Conservation (phyloP, 2,888 invertebrate genomes). For the Auanema freiburgensis region DNA sequence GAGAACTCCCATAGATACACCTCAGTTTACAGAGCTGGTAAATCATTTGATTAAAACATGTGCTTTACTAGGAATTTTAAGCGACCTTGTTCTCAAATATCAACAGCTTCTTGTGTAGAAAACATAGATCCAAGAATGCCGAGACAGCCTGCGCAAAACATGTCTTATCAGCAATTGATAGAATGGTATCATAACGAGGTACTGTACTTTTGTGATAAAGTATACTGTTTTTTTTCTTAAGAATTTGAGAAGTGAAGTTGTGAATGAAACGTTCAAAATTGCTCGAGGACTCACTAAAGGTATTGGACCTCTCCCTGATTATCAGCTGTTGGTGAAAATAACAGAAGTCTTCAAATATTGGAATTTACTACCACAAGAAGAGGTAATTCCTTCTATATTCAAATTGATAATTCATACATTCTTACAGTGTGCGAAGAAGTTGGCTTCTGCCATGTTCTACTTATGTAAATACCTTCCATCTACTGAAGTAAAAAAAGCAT, state of each 20-base stretch:
- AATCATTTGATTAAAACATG: neutral
- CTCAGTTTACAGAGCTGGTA: neutral
- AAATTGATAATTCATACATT: neutral
- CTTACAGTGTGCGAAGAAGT: neutral
- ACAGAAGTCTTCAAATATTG: neutral
- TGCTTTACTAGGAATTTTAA: neutral
- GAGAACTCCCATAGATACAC: neutral
- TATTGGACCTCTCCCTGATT: neutral
- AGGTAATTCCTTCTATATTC: conserved; percentile 1
- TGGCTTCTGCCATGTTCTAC: neutral
- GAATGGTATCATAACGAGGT: neutral
- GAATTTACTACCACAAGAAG: neutral
- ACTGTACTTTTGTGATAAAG: too few relatives aligned
- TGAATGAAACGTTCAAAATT: conserved; percentile 1
- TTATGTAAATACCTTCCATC: neutral
- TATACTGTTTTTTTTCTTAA: neutral
- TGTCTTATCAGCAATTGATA: neutral
- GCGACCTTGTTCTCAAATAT: conserved; percentile 3
- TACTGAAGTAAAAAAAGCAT: neutral
- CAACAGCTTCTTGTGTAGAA: neutral
- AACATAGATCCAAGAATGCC: neutral
- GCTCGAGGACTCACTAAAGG: neutral
- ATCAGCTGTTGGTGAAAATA: neutral
- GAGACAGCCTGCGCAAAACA: neutral
- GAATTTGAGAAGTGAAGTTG: neutral